Base-by-base conservation (phyloP, 2,888 invertebrate species). In the Chrysolina americana region DNA sequence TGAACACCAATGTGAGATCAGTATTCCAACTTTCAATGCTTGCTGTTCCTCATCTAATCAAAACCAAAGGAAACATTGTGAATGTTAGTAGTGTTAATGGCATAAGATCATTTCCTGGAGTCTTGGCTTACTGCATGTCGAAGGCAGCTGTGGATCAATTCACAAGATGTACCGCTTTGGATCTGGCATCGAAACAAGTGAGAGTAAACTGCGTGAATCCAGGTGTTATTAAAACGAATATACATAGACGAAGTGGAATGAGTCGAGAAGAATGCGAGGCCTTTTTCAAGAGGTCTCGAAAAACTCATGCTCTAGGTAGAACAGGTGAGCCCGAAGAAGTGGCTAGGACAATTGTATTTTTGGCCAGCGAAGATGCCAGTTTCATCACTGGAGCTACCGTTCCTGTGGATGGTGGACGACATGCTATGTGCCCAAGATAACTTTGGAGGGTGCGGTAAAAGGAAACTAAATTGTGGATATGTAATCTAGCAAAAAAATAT, bases 1-100 rank as follows among this genome's bases (percentile, higher is more conserved):
- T 99, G 92, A 95, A 96, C 83, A 92, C 94, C 1, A 99, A 99
- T 87, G 94, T 97, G 0, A 92, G 97, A 75, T 92, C 95, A 0
- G 90, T 95, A 19, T 95, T 94, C 85, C 92, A 95, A 75, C 87
- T 98, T 77, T 97, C 96, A 0, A 95, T 94, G 93, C 86, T 97
- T 65, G 95, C 97, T 4, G 94, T 95, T 0, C 98, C 98, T 0
- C 93, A 97, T 88, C 89, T 98, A 21, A 89, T 96, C 2, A 91
- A 93, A 87, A 91, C 93, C 0, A 94, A 96, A 87, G 80, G 79
- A n/a, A 95, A 93, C 80, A 94, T 98, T 81, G 97, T 99, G 0
- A 99, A 98, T 87, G 95, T 99, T 0, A 98, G 98, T 1, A 98
- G 98, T 86, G 96, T 98, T 0, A 95, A 94, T 84, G 98, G 98